Base-by-base conservation (phyloP, 2,113 vertebrate species). In the Rhinopomastus cyanomelas region DNA sequence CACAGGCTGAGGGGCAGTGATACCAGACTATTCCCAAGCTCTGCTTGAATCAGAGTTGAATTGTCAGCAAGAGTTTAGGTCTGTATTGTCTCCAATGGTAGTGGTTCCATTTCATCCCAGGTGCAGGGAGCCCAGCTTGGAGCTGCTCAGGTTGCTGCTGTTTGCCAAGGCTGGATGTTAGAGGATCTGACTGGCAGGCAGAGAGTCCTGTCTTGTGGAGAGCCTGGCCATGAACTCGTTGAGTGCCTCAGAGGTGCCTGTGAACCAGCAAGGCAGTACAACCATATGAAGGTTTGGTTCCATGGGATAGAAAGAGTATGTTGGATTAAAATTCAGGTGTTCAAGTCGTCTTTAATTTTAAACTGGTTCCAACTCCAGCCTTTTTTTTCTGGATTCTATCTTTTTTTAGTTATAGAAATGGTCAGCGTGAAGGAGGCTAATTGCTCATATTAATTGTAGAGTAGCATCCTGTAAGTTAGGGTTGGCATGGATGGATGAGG, bases 81-180 rank as follows among this genome's bases (percentile, higher is more conserved):
- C 37, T 74, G n/a, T 57, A 9, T 36, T 62, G 6, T 46, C 49
- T 69, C 51, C 32, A 48, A 2, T 5, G 32, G 25, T 18, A n/a
- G 16, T 17, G 23, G 11, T 25, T 67, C 6, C 8, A 8, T 22
- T 56, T 34, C 48, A 44, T n/a, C 16, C 4, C 14, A 25, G 22
- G 13, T 37, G 34, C n/a, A 32, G 56, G 29, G 67, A 79, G 25
- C 17, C 23, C 46, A 39, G 30, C 30, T 11, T 37, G 44, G 73
- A 1, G 2, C 53, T 73, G 37, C 39, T 37, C 1, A 1, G 7
- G 2, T 15, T 11, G 26, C 10, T 51, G n/a, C 49, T 34, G 9
- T 46, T 57, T 52, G 51, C 44, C 12, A 11, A 8, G 75, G 69
- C 6, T 68, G 56, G 12, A 29, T 5, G 22, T 34, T 25, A 30